A percentile compares a stretch with the other conserved stretches of the same genome.
Conservation (phyloP, 2,888 invertebrate genomes). For the Noctuana brunneofusca region DNA sequence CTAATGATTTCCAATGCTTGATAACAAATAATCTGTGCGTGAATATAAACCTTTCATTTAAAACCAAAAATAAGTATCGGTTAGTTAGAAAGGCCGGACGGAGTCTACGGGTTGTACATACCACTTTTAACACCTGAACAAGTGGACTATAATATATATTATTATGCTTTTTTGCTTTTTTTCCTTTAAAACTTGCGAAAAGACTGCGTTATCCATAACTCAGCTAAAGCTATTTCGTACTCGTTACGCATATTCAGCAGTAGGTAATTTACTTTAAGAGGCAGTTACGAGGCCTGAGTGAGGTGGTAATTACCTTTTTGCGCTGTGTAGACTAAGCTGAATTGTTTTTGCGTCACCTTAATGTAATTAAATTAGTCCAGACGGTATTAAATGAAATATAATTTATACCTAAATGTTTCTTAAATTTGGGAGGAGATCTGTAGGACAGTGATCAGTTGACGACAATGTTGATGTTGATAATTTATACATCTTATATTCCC, state of each 20-base stretch:
- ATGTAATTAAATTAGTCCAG: neutral
- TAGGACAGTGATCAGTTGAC: no score
- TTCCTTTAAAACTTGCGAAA: neutral
- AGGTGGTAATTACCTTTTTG: conserved; percentile 64
- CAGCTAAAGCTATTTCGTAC: conserved; percentile 7
- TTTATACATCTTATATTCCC: no score
- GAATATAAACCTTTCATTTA: no score
- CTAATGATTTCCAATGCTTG: no score
- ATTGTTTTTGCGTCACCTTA: conserved; percentile 22
- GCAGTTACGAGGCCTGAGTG: conserved; percentile 61
- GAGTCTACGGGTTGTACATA: no score
- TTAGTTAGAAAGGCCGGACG: no score
- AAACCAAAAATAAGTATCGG: no score
- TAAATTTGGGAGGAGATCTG: no score
- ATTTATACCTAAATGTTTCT: no score
- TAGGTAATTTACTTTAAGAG: conserved; percentile 71
- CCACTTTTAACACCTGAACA: neutral
- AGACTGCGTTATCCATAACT: neutral
- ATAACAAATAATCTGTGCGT: no score
- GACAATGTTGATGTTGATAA: no score
- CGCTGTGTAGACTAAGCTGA: conserved; percentile 46
- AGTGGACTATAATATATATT: neutral
- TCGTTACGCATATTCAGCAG: conserved; percentile 53
- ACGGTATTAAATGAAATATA: no score
- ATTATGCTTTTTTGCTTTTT: neutral